Percentiles rank a stretch among this genome's conserved stretches.
Conservation (phyloP, 2,888 invertebrate species). For the Lasiommata megera region DNA sequence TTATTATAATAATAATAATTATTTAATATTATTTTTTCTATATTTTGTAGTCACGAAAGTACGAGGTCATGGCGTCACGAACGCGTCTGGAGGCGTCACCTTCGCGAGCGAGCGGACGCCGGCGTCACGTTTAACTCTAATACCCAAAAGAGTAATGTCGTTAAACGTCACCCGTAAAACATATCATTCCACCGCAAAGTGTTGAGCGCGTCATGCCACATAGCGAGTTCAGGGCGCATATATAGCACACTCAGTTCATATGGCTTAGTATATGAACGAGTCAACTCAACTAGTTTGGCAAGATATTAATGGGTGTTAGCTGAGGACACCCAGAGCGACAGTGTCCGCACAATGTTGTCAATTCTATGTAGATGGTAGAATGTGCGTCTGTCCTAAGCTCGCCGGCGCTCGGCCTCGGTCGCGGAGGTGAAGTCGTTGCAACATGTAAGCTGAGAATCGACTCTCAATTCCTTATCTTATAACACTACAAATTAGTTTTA, state of each 20-base stretch:
- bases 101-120: neutral
- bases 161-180: neutral
- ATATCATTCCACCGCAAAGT: neutral
- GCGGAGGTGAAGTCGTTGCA: neutral
- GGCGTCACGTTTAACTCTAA: neutral
- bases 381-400: too few species aligned
- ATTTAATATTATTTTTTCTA: constrained; percentile 4
- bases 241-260: too few species aligned
- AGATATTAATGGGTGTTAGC: too few species aligned
- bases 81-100: constrained; percentile 20
- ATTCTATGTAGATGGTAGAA: too few species aligned
- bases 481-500: constrained; percentile 61
- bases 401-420: neutral
- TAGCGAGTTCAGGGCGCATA: too few species aligned
- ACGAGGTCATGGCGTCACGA: constrained; percentile 45
- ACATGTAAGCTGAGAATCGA: constrained; percentile 32
- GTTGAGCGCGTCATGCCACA: too few species aligned
- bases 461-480: constrained; percentile 72
- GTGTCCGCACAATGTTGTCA: too few species aligned
- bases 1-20: constrained; percentile 3
- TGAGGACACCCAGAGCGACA: too few species aligned
- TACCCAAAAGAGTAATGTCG: too few species aligned
- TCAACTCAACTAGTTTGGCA: too few species aligned
- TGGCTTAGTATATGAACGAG: too few species aligned
- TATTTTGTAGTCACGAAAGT: constrained; percentile 44